phyloP scores from a whole-genome alignment of 2,797 vertebrate genomes.

The Rousettus madagascariensis region DNA sequence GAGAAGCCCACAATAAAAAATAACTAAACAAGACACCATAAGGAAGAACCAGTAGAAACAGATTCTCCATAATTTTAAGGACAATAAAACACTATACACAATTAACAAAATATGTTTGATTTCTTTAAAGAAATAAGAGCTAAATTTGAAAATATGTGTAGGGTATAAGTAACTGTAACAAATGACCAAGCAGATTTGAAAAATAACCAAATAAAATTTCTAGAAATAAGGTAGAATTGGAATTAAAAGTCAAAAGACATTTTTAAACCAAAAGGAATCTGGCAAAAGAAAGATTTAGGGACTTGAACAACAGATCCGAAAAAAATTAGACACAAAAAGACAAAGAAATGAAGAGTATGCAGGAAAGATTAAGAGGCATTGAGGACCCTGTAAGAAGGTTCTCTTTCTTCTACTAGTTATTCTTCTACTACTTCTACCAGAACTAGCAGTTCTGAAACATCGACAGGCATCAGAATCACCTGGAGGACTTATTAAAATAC shows the following conservation, averaged over 20 bases:
- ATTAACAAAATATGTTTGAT: background rate
- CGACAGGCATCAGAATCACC: background rate
- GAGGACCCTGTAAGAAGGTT: background rate
- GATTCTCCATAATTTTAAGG: background rate
- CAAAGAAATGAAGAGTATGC: background rate
- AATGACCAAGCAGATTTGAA: background rate
- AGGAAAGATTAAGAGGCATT: background rate
- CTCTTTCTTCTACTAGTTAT: background rate
- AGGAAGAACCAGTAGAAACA: background rate
- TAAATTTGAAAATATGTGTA: background rate
- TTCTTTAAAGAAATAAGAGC: background rate
- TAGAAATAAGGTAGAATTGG: conserved; percentile 2
- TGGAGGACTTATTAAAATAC: background rate
- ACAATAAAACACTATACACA: background rate
- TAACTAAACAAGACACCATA: background rate
- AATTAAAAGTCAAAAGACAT: background rate
- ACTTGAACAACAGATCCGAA: background rate
- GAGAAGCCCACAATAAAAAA: background rate
- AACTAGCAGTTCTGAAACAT: background rate
- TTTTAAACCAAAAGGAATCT: background rate
- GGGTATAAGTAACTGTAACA: background rate
- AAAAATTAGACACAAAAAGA: background rate
- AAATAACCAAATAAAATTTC: conserved; percentile 37
- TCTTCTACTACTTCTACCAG: background rate
- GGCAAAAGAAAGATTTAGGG: background rate